Percentiles rank a stretch among this genome's conserved stretches.
phyloP scores from a whole-genome alignment of 2,797 vertebrate genomes.

The Anableps anableps region DNA sequence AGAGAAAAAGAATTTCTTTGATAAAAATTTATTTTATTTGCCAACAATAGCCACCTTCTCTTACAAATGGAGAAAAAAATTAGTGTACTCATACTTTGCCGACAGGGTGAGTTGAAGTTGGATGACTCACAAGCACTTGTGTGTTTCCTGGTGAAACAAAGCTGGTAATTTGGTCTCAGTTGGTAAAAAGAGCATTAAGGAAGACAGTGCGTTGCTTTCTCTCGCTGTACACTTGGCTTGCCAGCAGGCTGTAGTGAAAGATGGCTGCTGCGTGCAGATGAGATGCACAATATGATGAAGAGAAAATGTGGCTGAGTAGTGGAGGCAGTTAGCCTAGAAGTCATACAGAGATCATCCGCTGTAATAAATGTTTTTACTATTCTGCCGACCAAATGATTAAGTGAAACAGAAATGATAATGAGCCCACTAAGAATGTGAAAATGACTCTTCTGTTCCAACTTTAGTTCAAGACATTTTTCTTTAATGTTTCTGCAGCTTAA shows the following conservation, averaged over 20 bases:
- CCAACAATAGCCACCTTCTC: constrained; percentile 36
- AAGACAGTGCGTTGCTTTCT: constrained; percentile 18
- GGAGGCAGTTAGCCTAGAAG: constrained; percentile 14
- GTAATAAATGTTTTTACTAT: constrained; percentile 6
- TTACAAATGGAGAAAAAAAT: neutral
- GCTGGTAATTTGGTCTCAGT: constrained; percentile 61
- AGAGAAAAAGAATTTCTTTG: constrained; percentile 16
- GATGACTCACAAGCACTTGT: constrained; percentile 48
- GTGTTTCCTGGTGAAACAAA: constrained; percentile 51
- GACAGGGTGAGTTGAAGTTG: constrained; percentile 17
- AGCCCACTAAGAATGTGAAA: neutral
- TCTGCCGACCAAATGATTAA: constrained; percentile 10
- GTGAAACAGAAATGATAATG: constrained; percentile 4
- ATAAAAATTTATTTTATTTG: constrained; percentile 22
- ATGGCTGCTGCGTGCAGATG: constrained; percentile 28
- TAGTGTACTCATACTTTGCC: neutral
- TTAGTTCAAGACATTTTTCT: neutral
- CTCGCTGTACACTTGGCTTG: constrained; percentile 31
- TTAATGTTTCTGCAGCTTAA: neutral
- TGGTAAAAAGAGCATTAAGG: constrained; percentile 43
- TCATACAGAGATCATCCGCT: constrained; percentile 4
- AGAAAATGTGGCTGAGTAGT: constrained; percentile 14
- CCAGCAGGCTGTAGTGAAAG: constrained; percentile 40
- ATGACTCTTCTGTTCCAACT: neutral
- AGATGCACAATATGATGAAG: constrained; percentile 24